Evolutionary conservation across 2,797 vertebrate species (phyloP), one percentile per base, ranked within the genome.

Genomic region (Notamacropus eugenii): DNA sequence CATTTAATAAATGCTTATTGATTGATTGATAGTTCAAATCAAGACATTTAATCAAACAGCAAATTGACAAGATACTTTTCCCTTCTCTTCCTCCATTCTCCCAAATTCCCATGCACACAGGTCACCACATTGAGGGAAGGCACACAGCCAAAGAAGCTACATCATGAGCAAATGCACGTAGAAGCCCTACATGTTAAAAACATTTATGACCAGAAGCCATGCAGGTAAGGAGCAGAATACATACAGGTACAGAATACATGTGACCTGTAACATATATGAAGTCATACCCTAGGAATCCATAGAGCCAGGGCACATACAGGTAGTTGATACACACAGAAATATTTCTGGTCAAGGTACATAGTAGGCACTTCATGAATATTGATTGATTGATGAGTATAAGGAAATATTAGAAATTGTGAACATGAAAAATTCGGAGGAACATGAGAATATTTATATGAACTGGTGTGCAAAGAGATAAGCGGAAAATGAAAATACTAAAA

Each of bases 301-400:
- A 74, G 19, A 40, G 31, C 34, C 62, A 74, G 6, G 67, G 6
- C 19, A 82, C n/a, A 67, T 24, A 8, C 1, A 82, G 40, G n/a
- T 19, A 82, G 67, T 22, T 46, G n/a, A 46, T 24, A 82, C 2
- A 46, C 6, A 24, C 14, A 74, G 62, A 24, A 74, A 40, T 16
- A 74, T 74, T 40, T 74, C 16, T 74, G n/a, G 67, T n/a, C 67
- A 40, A 82, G 19, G 27, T 22, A 91, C 90, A 95, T 2, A 74
- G 50, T 92, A 96, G 34, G 58, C 57, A n/a, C 46, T 90, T 14
- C 16, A 50, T 93, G 55, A 93, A 40, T 59, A 94, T 90, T 82
- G 91, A 91, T 58, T 50, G 91, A 92, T 58, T 50, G 91, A 95
- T 87, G 40, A 92, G 94, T 59, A 92, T 92, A 95, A 24, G 90